Conservation (phyloP, 2,888 invertebrate species). For the Caenorhabditis wallacei region DNA sequence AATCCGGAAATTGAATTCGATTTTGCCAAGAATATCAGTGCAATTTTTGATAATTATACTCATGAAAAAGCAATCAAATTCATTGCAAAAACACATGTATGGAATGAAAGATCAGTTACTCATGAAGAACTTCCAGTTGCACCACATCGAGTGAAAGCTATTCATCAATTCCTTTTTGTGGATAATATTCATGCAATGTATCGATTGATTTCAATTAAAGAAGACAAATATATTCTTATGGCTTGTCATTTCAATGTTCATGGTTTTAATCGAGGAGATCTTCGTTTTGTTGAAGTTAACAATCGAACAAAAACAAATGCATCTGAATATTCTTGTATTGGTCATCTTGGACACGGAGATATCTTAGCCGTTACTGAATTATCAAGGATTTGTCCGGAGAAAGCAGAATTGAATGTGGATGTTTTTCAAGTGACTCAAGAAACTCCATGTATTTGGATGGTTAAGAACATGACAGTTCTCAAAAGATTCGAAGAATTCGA, state of each 20-base stretch:
- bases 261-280: slow-evolving; percentile 38
- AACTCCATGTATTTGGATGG: slow-evolving; percentile 30
- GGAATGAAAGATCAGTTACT: not conserved
- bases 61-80: slow-evolving; percentile 9
- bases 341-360: slow-evolving; percentile 26
- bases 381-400: not conserved
- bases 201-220: slow-evolving; percentile 15
- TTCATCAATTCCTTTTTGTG: slow-evolving; percentile 1
- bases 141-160: not conserved
- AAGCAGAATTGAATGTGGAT: not conserved
- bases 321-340: slow-evolving; percentile 5
- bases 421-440: not conserved
- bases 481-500: not conserved
- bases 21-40: slow-evolving; percentile 9
- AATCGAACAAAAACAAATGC: slow-evolving; percentile 7
- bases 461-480: slow-evolving; percentile 3
- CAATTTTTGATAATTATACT: slow-evolving; percentile 13
- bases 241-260: slow-evolving; percentile 32
- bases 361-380: slow-evolving; percentile 24
- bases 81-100: slow-evolving; percentile 16
- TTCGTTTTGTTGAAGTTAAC: slow-evolving; percentile 42
- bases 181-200: slow-evolving; percentile 20
- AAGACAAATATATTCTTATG: slow-evolving; percentile 32
- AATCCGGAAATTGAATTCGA: not conserved
- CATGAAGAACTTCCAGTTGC: not conserved